Conservation (phyloP, 2,888 invertebrate species). For the Adineta ricciae region DNA sequence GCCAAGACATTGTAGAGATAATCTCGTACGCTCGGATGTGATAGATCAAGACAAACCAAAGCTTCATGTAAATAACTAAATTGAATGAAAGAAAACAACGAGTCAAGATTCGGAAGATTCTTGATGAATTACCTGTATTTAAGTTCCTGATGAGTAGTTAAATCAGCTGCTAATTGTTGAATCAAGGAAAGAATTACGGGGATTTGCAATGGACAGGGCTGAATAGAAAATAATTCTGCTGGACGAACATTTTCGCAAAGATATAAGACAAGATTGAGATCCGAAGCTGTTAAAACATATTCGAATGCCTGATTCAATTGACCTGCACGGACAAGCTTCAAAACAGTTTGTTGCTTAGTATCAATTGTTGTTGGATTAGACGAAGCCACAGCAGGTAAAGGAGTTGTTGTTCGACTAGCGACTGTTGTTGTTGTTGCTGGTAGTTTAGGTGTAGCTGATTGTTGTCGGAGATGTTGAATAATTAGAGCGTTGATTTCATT, state of each 20-base stretch:
- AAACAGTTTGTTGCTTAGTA: conserved; percentile 38
- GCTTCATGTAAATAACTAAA: conserved; percentile 75
- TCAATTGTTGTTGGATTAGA: conserved; percentile 37
- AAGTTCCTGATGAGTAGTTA: conserved; percentile 69
- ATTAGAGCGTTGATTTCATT: background rate
- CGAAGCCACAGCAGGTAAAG: conserved; percentile 42
- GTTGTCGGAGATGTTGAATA: background rate
- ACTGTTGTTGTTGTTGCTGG: background rate
- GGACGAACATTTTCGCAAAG: conserved; percentile 76
- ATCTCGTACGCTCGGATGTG: conserved; percentile 67
- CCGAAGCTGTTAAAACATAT: conserved; percentile 68
- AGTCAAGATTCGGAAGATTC: background rate
- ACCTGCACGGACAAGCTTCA: conserved; percentile 59
- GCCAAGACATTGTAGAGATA: conserved; percentile 69
- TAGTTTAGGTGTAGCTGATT: background rate
- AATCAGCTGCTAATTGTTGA: conserved; percentile 81
- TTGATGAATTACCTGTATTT: conserved; percentile 69
- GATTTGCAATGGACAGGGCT: conserved; percentile 69
- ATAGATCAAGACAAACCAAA: conserved; percentile 67
- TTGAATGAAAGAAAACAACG: conserved; percentile 18
- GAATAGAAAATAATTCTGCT: conserved; percentile 61
- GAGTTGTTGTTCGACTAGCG: background rate
- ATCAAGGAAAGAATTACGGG: conserved; percentile 81
- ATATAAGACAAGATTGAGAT: conserved; percentile 72
- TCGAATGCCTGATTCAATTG: conserved; percentile 79